Conservation (phyloP, 2,888 invertebrate genomes). For the Zele albiditarsus region DNA sequence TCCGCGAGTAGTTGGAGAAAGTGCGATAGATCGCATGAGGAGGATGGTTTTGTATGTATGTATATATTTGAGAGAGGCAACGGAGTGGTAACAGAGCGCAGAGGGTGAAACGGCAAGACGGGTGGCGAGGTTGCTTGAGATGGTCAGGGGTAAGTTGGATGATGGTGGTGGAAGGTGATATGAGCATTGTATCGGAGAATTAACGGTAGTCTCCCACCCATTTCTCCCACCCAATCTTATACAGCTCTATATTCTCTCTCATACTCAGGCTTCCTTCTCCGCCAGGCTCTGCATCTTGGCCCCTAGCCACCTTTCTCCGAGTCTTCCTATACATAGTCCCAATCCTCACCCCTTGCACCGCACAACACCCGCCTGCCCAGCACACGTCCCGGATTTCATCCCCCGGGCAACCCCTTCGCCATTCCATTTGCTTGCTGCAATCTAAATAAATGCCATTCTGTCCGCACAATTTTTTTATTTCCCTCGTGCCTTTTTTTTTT, state of each 20-base stretch:
- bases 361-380: constrained; percentile 52
- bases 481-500: not conserved
- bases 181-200: constrained; percentile 74
- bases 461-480: constrained; percentile 18
- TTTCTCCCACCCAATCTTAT: constrained; percentile 51
- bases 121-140: constrained; percentile 3
- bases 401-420: constrained; percentile 53
- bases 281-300: constrained; percentile 40
- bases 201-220: constrained; percentile 65
- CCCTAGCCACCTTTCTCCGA: constrained; percentile 44
- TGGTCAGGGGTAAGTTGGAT: constrained; percentile 60
- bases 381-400: constrained; percentile 66
- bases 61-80: constrained; percentile 33
- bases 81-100: constrained; percentile 41
- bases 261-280: constrained; percentile 42
- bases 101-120: constrained; percentile 32
- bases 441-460: constrained; percentile 40
- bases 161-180: constrained; percentile 71
- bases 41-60: constrained; percentile 28
- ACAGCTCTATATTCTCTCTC: constrained; percentile 22
- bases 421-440: constrained; percentile 27
- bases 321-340: constrained; percentile 25
- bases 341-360: not conserved
- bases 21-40: constrained; percentile 42
- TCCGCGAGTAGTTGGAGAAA: constrained; percentile 62